Evolutionary conservation across 1,140 invertebrate genomes (phyloP).

Genomic region (Philopotamus ludificatus): DNA sequence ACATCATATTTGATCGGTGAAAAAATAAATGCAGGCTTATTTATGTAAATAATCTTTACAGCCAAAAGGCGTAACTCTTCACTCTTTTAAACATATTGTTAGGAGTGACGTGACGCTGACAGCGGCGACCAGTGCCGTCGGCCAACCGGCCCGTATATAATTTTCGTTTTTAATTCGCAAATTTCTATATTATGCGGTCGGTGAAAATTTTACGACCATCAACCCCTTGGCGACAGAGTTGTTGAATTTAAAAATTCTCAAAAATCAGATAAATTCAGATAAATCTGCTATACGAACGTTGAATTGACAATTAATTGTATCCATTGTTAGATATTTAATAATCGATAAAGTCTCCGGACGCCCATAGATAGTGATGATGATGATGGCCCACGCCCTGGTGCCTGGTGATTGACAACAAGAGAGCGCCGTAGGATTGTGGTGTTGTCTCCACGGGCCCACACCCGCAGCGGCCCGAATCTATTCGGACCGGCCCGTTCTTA

Average conservation of each 20-base stretch:
- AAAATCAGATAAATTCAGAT: too few relatives aligned
- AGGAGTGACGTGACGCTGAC: slow-evolving; percentile 34
- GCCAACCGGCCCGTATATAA: neutral
- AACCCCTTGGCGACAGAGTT: neutral
- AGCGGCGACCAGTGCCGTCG: slow-evolving; percentile 28
- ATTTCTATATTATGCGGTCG: neutral
- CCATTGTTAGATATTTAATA: too few relatives aligned
- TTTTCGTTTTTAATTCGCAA: neutral
- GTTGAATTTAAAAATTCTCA: too few relatives aligned
- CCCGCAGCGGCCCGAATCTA: too few relatives aligned
- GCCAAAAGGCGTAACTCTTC: slow-evolving; percentile 40
- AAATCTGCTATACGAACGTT: too few relatives aligned
- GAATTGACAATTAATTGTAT: too few relatives aligned
- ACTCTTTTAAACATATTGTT: slow-evolving; percentile 25
- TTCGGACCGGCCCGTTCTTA: neutral
- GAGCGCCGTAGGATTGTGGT: too few relatives aligned
- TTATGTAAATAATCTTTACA: slow-evolving; percentile 31
- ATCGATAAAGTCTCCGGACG: too few relatives aligned
- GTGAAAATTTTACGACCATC: neutral
- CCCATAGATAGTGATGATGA: too few relatives aligned
- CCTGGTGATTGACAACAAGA: neutral
- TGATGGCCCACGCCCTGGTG: neutral
- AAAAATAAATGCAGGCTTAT: neutral
- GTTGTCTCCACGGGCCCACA: too few relatives aligned
- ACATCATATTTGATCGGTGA: slow-evolving; percentile 19